phyloP scores from a whole-genome alignment of 1,140 invertebrate genomes.

The Bombus haemorrhoidalis region DNA sequence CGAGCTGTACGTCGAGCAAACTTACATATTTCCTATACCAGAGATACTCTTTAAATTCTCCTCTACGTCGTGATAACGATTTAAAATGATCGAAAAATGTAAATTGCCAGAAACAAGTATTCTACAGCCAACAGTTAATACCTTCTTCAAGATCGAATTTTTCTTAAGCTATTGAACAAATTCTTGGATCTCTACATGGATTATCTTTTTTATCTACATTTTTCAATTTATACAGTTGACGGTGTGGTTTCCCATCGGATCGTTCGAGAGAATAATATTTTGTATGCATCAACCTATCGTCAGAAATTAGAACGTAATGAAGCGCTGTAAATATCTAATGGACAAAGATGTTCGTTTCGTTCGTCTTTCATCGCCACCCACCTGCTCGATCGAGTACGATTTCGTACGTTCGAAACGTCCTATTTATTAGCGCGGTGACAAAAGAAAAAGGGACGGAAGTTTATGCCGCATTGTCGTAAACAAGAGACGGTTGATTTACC shows the following conservation, averaged over 20 bases:
- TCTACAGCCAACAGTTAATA: background rate
- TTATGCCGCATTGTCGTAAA: constrained; percentile 60
- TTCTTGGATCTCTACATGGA: too few species aligned
- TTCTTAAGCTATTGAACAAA: background rate
- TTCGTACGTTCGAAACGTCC: background rate
- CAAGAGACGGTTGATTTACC: constrained; percentile 60
- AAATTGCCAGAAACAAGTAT: background rate
- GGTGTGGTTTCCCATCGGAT: too few species aligned
- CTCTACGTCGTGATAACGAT: background rate
- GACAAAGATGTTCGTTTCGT: background rate
- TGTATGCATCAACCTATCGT: too few species aligned
- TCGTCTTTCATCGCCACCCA: background rate
- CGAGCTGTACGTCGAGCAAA: background rate
- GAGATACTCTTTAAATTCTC: too few species aligned
- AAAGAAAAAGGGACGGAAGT: constrained; percentile 26
- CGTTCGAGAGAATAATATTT: too few species aligned
- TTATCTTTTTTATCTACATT: too few species aligned
- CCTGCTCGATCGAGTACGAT: background rate
- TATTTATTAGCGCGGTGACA: background rate
- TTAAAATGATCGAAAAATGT: background rate
- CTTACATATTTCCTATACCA: background rate
- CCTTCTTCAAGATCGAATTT: background rate
- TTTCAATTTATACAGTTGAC: too few species aligned
- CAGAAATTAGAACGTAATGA: too few species aligned
- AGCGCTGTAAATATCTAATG: background rate